Evolutionary conservation across 1,140 invertebrate genomes (phyloP), one percentile per base, ranked within the genome.

Genomic region (Heterodera schachtii): DNA sequence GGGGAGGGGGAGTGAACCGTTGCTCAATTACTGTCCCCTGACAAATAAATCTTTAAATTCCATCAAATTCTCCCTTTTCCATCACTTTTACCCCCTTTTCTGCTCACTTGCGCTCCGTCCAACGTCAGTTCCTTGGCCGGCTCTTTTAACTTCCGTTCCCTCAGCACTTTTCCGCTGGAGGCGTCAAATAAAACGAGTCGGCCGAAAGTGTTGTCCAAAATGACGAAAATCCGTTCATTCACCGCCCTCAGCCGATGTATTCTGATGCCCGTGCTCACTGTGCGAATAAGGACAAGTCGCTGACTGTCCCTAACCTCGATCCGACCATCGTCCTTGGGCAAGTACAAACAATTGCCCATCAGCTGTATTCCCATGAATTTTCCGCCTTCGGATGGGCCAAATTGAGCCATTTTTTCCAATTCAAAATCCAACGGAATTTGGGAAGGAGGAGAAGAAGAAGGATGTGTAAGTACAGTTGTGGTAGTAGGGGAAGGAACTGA

Each of bases 101-200:
- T 2, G 43, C 77, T 64, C 52, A 60, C 75, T 31, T 70, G 9
- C 13, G 66, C 70, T 41, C 44, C 77, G 66, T 78, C 77, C 66
- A 78, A 16, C 66, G 70, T 64, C 43, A 78, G 66, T 70, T 78
- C 77, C 31, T 78, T 78, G 7, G 77, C 77, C 4, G 77, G 77
- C 44, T 47, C 21, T 0, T 43, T 47, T 21, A 78, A 46, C 1
- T n/a, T 43, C 4, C 47, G 31, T 69, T 78, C 77, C 19, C 4
- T 43, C 3, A 69, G 13, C 66, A 78, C 7, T 2, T 19, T 69
- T 3, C 64, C 64, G 21, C 5, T n/a, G 31, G 44, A 31, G 5
- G 70, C 70, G 47, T 78, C 64, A 31, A 47, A 78, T n/a, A 78
- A 19, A 21, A 69, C 43, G 19, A 78, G 44, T 16, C 52, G 77